Percentiles rank a stretch among this genome's conserved stretches.
Evolutionary conservation across 2,888 invertebrate species (phyloP).

Genomic region (Elysia crispata): DNA sequence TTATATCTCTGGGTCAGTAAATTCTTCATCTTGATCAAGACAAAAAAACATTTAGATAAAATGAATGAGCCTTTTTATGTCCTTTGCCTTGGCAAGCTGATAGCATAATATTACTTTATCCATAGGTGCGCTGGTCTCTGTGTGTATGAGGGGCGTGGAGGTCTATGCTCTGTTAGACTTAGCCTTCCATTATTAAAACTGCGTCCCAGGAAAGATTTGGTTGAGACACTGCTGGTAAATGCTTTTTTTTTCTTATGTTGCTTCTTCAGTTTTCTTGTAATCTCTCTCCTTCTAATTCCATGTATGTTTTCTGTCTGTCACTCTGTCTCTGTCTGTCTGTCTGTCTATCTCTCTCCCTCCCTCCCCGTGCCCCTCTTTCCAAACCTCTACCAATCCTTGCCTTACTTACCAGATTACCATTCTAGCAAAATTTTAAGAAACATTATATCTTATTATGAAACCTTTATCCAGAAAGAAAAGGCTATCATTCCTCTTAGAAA

Average conservation of each 20-base stretch:
- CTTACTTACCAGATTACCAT: background rate
- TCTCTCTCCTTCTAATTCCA: background rate
- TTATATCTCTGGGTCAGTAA: no score
- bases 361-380: background rate
- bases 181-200: constrained; percentile 94
- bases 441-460: no score
- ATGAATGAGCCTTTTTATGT: no score
- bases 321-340: background rate
- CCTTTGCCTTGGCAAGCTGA: no score
- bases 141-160: constrained; percentile 85
- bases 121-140: constrained; percentile 85
- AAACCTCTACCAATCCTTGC: background rate
- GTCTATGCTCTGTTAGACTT: constrained; percentile 88
- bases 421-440: no score
- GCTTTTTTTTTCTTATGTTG: background rate
- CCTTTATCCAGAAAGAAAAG: no score
- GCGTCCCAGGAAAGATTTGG: constrained; percentile 93
- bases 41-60: no score
- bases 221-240: constrained; percentile 93
- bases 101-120: background rate
- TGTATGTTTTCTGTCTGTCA: background rate
- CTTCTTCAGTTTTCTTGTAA: background rate
- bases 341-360: background rate
- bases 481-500: no score
- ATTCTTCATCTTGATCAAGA: no score